Evolutionary conservation across 2,888 invertebrate species (phyloP), one percentile per base, ranked within the genome.

Genomic region (Tiliacea aurago): DNA sequence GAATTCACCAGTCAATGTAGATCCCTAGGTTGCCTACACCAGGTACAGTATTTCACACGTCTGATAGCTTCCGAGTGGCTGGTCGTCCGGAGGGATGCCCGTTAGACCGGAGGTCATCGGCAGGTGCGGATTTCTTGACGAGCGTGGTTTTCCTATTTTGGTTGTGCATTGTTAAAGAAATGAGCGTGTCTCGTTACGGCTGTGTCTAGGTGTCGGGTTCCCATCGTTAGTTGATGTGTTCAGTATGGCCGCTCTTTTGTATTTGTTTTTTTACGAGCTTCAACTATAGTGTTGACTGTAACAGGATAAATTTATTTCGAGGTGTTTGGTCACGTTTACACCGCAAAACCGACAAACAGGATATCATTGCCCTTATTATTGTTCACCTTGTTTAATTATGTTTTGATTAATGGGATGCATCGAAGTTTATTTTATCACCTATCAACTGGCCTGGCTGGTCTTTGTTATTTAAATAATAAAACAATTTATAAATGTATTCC

Each of bases 91-190:
- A 91, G 91, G 94, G 93, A 92, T 92, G 91, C 91, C 95, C 95
- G 95, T 95, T 95, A 95, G 93, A 86, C 85, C 87, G 73, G 92
- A 90, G 95, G 95, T 95, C 95, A 94, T 93, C 94, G 93, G 91
- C 95, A 95, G 95, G 95, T 96, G 95, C 91, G 92, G 93, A 94
- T 95, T 93, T 92, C 94, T 94, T 95, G 95, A 95, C 93, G 93
- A 92, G 93, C 94, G 90, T 90, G 91, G 86, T 89, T 93, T 91
- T 91, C 94, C 95, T 93, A 94, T 94, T 95, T 95, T 93, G 95
- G 94, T 88, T 87, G 85, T 81, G 92, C 92, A 94, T 95, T 95
- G 94, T 95, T 93, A 90, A 82, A 89, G 89, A 88, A 90, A 91
- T 91, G 90, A 91, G 88, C 91, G 88, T 90, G 90, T 91, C 91